Evolutionary conservation across 2,888 invertebrate species (phyloP).

Genomic region (Brachypterus glaber): DNA sequence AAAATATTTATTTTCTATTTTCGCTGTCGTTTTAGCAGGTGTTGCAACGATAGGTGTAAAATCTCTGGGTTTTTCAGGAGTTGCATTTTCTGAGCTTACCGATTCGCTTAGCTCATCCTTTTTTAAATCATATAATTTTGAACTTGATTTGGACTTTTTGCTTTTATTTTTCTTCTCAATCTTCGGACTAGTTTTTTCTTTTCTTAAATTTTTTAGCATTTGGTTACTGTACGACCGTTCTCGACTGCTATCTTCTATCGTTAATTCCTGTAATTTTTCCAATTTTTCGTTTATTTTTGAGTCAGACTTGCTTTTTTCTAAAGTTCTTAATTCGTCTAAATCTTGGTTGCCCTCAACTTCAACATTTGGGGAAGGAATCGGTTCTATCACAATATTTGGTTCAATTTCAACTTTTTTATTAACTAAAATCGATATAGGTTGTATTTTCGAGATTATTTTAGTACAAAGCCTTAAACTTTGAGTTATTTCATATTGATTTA

Average conservation of each 20-base stretch:
- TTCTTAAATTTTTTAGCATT: slow-evolving; percentile 37
- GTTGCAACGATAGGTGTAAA: slow-evolving; percentile 6
- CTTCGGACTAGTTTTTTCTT: slow-evolving; percentile 43
- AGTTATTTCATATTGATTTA: slow-evolving; percentile 54
- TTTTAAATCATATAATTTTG: slow-evolving; percentile 46
- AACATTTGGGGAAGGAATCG: neutral
- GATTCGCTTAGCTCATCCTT: slow-evolving; percentile 36
- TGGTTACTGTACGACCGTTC: slow-evolving; percentile 41
- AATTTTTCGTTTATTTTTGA: slow-evolving; percentile 47
- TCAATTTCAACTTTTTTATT: slow-evolving; percentile 6
- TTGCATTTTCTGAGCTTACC: slow-evolving; percentile 8
- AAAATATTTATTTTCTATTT: slow-evolving; percentile 38
- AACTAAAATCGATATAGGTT: slow-evolving; percentile 55
- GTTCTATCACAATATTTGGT: neutral
- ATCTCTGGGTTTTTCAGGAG: slow-evolving; percentile 17
- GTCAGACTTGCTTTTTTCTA: slow-evolving; percentile 59
- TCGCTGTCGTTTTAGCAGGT: slow-evolving; percentile 21
- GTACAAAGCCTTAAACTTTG: slow-evolving; percentile 58
- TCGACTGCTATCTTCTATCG: slow-evolving; percentile 32
- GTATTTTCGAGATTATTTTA: slow-evolving; percentile 65
- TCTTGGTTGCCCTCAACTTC: slow-evolving; percentile 16
- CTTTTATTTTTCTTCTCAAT: slow-evolving; percentile 49
- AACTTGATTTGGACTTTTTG: slow-evolving; percentile 51
- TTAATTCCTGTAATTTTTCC: slow-evolving; percentile 38
- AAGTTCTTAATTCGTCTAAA: slow-evolving; percentile 24